Evolutionary conservation across 2,888 invertebrate species (phyloP).

Genomic region (Sipha maydis): DNA sequence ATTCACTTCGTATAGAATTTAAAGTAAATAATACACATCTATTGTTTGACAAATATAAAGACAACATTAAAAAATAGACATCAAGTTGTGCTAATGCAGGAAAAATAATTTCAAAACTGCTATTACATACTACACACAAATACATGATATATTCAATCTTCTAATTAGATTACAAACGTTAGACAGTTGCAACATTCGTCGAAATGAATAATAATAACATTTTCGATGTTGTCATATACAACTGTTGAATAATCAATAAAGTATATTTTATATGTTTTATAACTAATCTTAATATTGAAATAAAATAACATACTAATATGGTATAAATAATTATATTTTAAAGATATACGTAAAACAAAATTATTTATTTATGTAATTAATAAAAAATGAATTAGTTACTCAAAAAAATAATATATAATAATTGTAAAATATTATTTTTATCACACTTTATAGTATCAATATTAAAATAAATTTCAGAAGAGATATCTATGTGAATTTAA

Average conservation of each 20-base stretch:
- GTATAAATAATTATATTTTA: neutral
- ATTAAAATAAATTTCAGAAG: no score
- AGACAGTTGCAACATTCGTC: neutral
- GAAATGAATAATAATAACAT: slow-evolving; percentile 33
- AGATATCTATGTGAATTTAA: no score
- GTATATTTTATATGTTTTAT: slow-evolving; percentile 2
- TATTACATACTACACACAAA: neutral
- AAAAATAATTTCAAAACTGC: neutral
- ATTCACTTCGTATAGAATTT: neutral
- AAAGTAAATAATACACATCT: neutral
- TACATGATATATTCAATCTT: no score
- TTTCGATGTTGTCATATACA: neutral
- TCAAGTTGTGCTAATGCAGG: neutral
- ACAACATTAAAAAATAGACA: neutral
- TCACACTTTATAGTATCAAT: no score
- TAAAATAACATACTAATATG: neutral
- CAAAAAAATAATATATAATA: neutral
- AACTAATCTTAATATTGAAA: neutral
- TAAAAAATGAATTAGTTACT: neutral
- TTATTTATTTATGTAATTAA: neutral
- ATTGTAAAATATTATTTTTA: neutral
- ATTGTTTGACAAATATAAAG: neutral
- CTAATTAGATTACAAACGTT: neutral
- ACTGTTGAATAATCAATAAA: slow-evolving; percentile 10
- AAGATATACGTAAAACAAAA: neutral